Percentiles rank a stretch among this genome's conserved stretches.
Evolutionary conservation across 1,140 invertebrate species (phyloP).

Genomic region (Phthorimaea operculella): DNA sequence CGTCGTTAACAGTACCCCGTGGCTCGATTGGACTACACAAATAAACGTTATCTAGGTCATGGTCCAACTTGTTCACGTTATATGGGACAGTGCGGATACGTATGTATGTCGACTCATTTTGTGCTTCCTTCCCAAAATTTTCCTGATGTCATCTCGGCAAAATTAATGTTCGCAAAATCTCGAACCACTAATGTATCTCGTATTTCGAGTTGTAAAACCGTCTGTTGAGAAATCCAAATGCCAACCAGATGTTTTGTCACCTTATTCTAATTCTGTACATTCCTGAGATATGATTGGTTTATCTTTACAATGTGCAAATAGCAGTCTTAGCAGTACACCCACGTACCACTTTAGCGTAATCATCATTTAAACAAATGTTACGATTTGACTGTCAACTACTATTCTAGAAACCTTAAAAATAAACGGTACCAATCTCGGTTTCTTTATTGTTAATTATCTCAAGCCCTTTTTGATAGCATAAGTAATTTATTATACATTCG

Average conservation of each 20-base stretch:
- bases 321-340: too few relatives aligned
- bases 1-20: slow-evolving; percentile 3
- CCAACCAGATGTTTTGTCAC: too few relatives aligned
- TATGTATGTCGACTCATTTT: background rate
- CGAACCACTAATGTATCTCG: too few relatives aligned
- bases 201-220: too few relatives aligned
- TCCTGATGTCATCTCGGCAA: slow-evolving; percentile 10
- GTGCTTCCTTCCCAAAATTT: background rate
- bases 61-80: slow-evolving; percentile 24
- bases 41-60: slow-evolving; percentile 51
- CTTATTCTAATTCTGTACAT: too few relatives aligned
- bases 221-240: too few relatives aligned
- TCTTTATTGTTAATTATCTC: slow-evolving; percentile 16
- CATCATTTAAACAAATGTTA: too few relatives aligned
- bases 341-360: too few relatives aligned
- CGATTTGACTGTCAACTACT: too few relatives aligned
- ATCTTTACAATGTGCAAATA: too few relatives aligned
- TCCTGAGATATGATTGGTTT: too few relatives aligned
- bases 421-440: background rate
- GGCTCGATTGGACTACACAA: slow-evolving; percentile 37
- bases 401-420: background rate
- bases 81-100: background rate
- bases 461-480: slow-evolving; percentile 19
- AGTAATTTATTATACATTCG: slow-evolving; percentile 29
- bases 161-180: too few relatives aligned